phyloP scores from a whole-genome alignment of 1,140 invertebrate species.

The Eueides isabella region DNA sequence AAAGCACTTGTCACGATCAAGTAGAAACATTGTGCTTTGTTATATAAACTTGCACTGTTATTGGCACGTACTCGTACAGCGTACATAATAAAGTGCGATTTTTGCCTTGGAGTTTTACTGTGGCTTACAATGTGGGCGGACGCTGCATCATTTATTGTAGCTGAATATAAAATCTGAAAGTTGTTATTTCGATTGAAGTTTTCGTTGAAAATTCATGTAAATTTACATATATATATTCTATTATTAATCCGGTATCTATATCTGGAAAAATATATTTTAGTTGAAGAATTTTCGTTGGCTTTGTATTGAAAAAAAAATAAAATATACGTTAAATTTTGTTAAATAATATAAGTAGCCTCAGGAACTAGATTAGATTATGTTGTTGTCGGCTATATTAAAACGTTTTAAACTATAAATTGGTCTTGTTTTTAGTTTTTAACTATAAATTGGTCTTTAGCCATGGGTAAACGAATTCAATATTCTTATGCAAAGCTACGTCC shows the following conservation, averaged over 20 bases:
- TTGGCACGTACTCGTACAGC: slow-evolving; percentile 24
- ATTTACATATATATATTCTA: not conserved
- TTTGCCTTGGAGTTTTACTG: slow-evolving; percentile 20
- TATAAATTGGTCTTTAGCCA: too few species aligned
- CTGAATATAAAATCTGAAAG: slow-evolving; percentile 16
- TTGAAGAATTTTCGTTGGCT: not conserved
- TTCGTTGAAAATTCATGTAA: not conserved
- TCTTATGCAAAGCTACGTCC: too few species aligned
- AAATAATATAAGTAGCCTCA: too few species aligned
- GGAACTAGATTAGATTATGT: too few species aligned
- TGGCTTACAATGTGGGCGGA: slow-evolving; percentile 13
- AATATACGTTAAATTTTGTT: too few species aligned
- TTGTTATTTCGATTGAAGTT: not conserved
- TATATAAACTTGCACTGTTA: slow-evolving; percentile 14
- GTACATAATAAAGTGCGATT: slow-evolving; percentile 22
- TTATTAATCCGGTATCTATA: not conserved
- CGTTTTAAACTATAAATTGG: too few species aligned
- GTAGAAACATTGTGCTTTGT: slow-evolving; percentile 15
- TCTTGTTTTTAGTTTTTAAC: too few species aligned
- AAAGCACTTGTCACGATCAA: slow-evolving; percentile 5
- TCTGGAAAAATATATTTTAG: not conserved
- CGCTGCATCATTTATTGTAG: slow-evolving; percentile 19
- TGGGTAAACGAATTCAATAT: too few species aligned
- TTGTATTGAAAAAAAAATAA: not conserved
- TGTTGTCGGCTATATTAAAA: too few species aligned